These are phyloP conservation scores for Dimorphilus gyrociliatus DNA, from an alignment of 2,888 invertebrate species.

Conservation along the genomic window DNA sequence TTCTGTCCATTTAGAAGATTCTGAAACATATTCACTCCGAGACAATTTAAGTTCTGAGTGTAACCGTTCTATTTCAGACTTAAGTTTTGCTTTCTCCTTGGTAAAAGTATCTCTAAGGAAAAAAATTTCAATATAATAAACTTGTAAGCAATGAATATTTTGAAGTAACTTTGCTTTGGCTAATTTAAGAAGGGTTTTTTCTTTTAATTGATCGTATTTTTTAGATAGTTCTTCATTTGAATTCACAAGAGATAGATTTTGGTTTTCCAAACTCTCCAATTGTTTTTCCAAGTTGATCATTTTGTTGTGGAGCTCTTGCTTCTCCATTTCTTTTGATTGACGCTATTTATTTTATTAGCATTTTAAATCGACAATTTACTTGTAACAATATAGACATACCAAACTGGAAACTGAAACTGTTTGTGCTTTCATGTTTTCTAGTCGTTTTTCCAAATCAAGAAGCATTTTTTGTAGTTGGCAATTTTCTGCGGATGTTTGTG, in stretches of 20 bases:
- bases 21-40: too few species aligned
- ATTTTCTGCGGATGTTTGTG: too few species aligned
- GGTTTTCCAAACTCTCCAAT: slow-evolving; percentile 20
- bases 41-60: too few species aligned
- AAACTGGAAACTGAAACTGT: slow-evolving; percentile 5
- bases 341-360: neutral
- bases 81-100: too few species aligned
- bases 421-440: slow-evolving; percentile 17
- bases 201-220: slow-evolving; percentile 5
- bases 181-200: too few species aligned
- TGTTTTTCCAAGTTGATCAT: slow-evolving; percentile 18
- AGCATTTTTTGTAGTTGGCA: slow-evolving; percentile 25
- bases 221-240: too few species aligned
- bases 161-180: too few species aligned
- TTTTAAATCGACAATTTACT: neutral
- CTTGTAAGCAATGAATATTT: too few species aligned
- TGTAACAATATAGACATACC: slow-evolving; percentile 5
- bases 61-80: too few species aligned
- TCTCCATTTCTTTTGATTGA: neutral
- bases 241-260: slow-evolving; percentile 18
- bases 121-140: too few species aligned
- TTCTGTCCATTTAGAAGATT: slow-evolving; percentile 24
- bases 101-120: too few species aligned
- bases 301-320: slow-evolving; percentile 15
- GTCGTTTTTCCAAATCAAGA: slow-evolving; percentile 22